phyloP scores from a whole-genome alignment of 2,888 invertebrate genomes.

The Heteromurus nitidus region DNA sequence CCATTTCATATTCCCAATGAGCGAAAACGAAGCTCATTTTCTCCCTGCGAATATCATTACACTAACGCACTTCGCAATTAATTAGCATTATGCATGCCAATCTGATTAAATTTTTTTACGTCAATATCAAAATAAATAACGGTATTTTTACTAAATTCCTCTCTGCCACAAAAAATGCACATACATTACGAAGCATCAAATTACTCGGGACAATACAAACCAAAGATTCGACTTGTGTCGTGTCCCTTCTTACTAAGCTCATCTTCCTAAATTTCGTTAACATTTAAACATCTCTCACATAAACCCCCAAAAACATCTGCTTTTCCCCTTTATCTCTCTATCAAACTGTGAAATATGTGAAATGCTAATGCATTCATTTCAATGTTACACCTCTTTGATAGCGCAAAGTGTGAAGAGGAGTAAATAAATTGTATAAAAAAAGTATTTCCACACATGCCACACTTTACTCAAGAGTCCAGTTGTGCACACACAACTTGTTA shows the following conservation, averaged over 20 bases:
- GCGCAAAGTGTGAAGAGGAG: slow-evolving; percentile 10
- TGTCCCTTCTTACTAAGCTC: not conserved
- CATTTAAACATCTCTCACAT: not conserved
- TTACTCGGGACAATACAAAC: no score
- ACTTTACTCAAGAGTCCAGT: not conserved
- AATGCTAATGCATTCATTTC: no score
- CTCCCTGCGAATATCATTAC: no score
- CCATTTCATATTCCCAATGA: no score
- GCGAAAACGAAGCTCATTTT: no score
- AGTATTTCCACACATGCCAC: not conserved
- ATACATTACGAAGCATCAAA: no score
- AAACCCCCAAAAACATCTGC: slow-evolving; percentile 6
- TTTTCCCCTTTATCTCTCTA: slow-evolving; percentile 2
- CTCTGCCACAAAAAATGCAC: no score
- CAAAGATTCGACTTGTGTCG: not conserved
- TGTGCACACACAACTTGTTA: not conserved
- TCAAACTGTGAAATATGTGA: slow-evolving; percentile 3
- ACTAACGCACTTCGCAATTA: no score
- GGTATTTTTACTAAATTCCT: no score
- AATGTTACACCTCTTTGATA: not conserved
- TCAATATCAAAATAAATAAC: no score
- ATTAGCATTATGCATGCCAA: no score
- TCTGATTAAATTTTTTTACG: no score
- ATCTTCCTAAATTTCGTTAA: not conserved
- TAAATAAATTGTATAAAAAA: slow-evolving; percentile 3